Evolutionary conservation across 2,113 vertebrate species (phyloP), one percentile per base, ranked within the genome.

Genomic region (Hemichromis elongatus): DNA sequence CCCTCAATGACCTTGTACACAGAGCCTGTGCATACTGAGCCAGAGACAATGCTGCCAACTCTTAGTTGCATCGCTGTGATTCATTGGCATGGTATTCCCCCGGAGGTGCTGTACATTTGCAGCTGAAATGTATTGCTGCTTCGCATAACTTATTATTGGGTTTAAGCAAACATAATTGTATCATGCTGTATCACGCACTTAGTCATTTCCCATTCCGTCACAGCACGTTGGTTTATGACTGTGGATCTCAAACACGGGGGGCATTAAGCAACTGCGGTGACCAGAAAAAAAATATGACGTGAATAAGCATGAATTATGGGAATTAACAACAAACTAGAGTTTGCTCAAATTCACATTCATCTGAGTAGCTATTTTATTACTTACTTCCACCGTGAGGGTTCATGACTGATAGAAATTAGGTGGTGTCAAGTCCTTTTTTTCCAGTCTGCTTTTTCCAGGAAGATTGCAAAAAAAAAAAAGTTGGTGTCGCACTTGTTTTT

Each of bases 1-100:
- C 87, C 85, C 90, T 85, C 82, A 86, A 82, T 95, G 94, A 96
- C 96, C 95, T 96, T 95, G 94, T 83, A 81, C 79, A 82, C 37
- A 26, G 79, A 81, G 82, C 85, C 77, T 82, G 55, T 89, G 89
- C 88, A 81, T 54, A 82, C 85, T 40, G 87, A 90, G 91, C 82
- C 87, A 80, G 52, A 94, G 89, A 87, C 91, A 80, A 83, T 26
- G 78, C 87, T 86, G 88, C 82, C 85, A 88, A 82, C 79, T 81
- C 30, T 88, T 63, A 81, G 87, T 86, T 57, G 86, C 91, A 80
- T 84, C 59, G n/a, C 79, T 68, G 53, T 85, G 91, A 93, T 92
- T 92, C 91, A 94, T 82, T 86, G 89, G 86, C 80, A 59, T 24
- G 33, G 68, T 42, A 24, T 79, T 81, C 57, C 85, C 88, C 40